Evolutionary conservation across 2,797 vertebrate species (phyloP), one percentile per base, ranked within the genome.

Genomic region (Pipistrellus nathusii): DNA sequence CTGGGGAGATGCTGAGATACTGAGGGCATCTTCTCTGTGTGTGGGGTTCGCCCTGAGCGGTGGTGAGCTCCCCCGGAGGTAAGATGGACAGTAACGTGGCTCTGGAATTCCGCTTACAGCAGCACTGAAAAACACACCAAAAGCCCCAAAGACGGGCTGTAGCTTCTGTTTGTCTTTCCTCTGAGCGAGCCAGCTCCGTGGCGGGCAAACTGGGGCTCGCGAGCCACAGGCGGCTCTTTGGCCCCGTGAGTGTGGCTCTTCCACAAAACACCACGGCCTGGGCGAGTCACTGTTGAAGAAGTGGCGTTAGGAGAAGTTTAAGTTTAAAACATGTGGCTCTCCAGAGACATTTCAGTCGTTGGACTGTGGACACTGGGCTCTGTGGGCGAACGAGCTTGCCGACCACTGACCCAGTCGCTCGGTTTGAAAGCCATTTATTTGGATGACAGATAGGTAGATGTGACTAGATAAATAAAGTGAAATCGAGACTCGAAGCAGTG

Each of bases 371-470:
- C 10, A 11, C 93, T 96, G 97, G 98, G 15, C 14, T 11, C 44
- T 44, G 44, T 44, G 1, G 38, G 38, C 38, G 38, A 41, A 41
- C 7, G 38, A 41, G 38, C 38, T 41, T 41, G 38, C 38, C 38
- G 44, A 44, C 44, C 44, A 44, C 44, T 94, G 97, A 97, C 96
- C 96, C 96, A 92, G 35, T 80, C 84, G 93, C 97, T 97, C 93
- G 96, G 93, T 96, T 95, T 97, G 94, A 97, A 98, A 98, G 97
- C 93, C 94, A 95, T 96, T 97, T 96, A 96, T 96, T 96, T 46
- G 96, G 96, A 82, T 76, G 90, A 95, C 80, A 18, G 73, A 93
- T 95, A 96, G 9, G 59, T 94, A 91, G 94, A 97, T 97, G 95
- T 95, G 91, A 97, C 73, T 96, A 95, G 96, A 86, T 96, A 93